Evolutionary conservation across 2,113 vertebrate genomes (phyloP).

Genomic region (Apus apus): DNA sequence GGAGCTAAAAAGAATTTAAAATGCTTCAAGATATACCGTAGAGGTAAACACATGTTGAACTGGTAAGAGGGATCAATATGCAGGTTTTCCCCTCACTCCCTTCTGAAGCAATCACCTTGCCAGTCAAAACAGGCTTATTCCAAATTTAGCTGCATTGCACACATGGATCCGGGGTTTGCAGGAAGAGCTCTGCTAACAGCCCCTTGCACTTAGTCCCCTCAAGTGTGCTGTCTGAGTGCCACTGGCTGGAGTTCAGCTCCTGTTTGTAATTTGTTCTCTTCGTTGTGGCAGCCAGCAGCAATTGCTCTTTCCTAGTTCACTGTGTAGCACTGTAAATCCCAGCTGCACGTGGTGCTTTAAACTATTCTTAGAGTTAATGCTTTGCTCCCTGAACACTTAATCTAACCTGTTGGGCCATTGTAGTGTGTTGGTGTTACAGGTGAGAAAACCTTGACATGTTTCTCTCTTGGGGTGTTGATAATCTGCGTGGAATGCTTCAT

Average conservation of each 20-base stretch:
- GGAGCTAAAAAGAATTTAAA: not conserved
- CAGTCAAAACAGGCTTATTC: not conserved
- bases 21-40: not conserved
- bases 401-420: not conserved
- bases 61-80: not conserved
- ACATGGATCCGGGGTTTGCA: fast-evolving
- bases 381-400: not conserved
- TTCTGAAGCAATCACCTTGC: not conserved
- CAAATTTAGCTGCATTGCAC: not conserved
- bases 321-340: not conserved
- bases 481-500: not conserved
- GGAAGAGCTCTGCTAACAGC: not conserved
- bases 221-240: not conserved
- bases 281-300: not conserved
- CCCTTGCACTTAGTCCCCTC: not conserved
- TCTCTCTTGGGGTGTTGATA: not conserved
- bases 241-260: not conserved
- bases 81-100: not conserved
- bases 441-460: fast-evolving
- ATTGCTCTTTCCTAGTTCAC: not conserved
- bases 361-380: not conserved
- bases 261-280: not conserved
- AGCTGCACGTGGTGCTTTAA: not conserved
- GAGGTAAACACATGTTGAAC: not conserved
- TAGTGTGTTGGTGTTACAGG: not conserved